Evolutionary conservation across 35 echinoderm and acorn worm species (phyloP), one percentile per base, ranked within the genome.

Genomic region (Ptychodera flava): DNA sequence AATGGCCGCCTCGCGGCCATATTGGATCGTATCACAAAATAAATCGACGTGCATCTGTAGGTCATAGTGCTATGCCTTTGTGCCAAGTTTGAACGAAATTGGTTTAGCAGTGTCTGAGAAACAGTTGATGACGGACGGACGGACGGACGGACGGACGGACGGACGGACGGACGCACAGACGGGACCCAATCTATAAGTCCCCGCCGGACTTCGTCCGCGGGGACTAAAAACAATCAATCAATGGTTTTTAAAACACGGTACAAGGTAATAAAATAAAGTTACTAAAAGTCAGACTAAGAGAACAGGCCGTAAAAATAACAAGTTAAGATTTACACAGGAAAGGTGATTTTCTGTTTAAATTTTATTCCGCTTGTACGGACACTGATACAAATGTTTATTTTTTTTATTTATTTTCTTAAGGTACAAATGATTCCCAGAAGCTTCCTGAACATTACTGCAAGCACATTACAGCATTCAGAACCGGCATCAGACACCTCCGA

Each of bases 371-470:
- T 34, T 15, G 1, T 81, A 34, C 31, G 0, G 33, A 34, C 31
- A 10, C 35, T 12, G 16, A 1, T 12, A 81, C 31, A 81, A 34
- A 34, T 31, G 35, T 16, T 1, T 2, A 34, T 16, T 81, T 34
- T 1, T 34, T 34, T 81, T 31, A 34, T 32, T 14, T 34, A 1
- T 34, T 81, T 15, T 34, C 33, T 34, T 81, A 16, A 1, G 80
- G 80, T 34, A 32, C 80, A 14, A 81, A 81, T 81, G 80, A 81
- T 14, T 30, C n/a, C 27, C 78, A 79, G 32, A 79, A 79, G 1
- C n/a, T 79, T 28, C 78, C 78, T 31, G 78, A 79, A 79, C n/a
- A 79, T 79, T 79, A 79, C 28, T 30, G 78, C 6, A 31, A 79
- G 6, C n/a, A 79, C 28, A 28, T 79, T 6, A 79, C 32, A 31